A percentile compares a stretch with the other conserved stretches of the same genome.
Conservation (phyloP, 2,113 vertebrate genomes). For the Panthera tigris region DNA sequence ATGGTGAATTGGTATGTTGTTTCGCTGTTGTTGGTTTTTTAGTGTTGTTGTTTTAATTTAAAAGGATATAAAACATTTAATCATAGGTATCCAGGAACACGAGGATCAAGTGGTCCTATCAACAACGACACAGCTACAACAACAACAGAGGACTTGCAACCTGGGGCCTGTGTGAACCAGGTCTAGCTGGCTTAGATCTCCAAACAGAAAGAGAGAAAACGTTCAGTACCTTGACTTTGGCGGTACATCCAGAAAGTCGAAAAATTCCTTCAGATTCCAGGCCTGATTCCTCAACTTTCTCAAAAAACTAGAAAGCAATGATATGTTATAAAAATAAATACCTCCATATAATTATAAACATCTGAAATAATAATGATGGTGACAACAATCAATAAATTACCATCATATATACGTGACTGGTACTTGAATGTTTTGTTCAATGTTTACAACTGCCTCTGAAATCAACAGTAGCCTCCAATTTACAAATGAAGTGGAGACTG, state of each 20-base stretch:
- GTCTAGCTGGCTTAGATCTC: not conserved
- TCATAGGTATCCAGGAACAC: not conserved
- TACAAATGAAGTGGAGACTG: not conserved
- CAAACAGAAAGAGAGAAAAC: not conserved
- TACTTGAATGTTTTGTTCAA: not conserved
- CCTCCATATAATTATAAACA: not conserved
- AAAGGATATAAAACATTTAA: not conserved
- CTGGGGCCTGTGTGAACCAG: not conserved
- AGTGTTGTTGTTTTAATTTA: not conserved
- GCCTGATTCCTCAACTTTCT: constrained; percentile 93
- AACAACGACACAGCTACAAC: not conserved
- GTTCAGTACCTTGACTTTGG: constrained; percentile 92
- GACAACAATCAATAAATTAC: not conserved
- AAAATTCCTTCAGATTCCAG: constrained; percentile 97
- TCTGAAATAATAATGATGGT: not conserved
- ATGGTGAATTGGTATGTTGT: not conserved
- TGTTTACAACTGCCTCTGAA: not conserved
- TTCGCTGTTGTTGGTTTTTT: not conserved
- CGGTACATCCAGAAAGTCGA: constrained; percentile 94
- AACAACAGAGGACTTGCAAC: not conserved
- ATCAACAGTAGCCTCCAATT: not conserved
- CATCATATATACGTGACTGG: not conserved
- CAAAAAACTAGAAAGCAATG: constrained; percentile 88
- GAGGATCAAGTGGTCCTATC: not conserved
- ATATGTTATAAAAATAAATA: constrained; percentile 39